Percentiles rank a stretch among this genome's conserved stretches.
These are phyloP conservation scores for Gonioctena quinquepunctata DNA, from an alignment of 1,140 invertebrate species.

Conservation along the genomic window DNA sequence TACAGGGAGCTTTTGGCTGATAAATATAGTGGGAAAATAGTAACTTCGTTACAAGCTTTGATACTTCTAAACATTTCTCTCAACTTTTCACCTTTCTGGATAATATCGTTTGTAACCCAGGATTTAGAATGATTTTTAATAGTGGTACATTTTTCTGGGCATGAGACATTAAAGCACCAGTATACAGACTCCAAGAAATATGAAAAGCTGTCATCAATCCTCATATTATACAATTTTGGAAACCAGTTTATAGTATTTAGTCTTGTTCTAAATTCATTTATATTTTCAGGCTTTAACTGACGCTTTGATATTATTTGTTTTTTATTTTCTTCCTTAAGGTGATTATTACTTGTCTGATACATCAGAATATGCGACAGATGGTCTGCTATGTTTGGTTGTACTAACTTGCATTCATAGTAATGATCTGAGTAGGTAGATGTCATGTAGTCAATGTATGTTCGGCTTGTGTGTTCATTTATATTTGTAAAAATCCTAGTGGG, in stretches of 20 bases:
- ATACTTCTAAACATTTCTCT: constrained; percentile 5
- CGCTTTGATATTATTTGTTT: neutral
- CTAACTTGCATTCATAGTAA: constrained; percentile 4
- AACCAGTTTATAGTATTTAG: neutral
- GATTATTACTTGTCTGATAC: neutral
- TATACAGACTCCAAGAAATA: neutral
- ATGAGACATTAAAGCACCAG: too few species aligned
- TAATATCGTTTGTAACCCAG: constrained; percentile 1
- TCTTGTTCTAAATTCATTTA: too few species aligned
- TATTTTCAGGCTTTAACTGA: constrained; percentile 6
- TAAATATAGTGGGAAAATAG: too few species aligned
- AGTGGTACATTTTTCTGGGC: neutral
- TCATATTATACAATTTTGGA: neutral
- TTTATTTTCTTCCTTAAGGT: neutral
- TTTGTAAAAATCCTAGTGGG: constrained; percentile 7
- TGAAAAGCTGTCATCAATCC: neutral
- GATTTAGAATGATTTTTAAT: neutral
- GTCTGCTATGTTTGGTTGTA: constrained; percentile 1
- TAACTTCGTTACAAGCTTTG: neutral
- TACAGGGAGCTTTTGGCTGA: too few species aligned
- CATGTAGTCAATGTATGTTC: constrained; percentile 6
- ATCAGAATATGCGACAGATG: constrained; percentile 1
- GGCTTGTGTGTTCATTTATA: constrained; percentile 2
- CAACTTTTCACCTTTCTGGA: neutral
- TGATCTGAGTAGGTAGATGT: constrained; percentile 2